Base-by-base conservation (phyloP, 1,140 invertebrate genomes). In the Danaus plexippus region DNA sequence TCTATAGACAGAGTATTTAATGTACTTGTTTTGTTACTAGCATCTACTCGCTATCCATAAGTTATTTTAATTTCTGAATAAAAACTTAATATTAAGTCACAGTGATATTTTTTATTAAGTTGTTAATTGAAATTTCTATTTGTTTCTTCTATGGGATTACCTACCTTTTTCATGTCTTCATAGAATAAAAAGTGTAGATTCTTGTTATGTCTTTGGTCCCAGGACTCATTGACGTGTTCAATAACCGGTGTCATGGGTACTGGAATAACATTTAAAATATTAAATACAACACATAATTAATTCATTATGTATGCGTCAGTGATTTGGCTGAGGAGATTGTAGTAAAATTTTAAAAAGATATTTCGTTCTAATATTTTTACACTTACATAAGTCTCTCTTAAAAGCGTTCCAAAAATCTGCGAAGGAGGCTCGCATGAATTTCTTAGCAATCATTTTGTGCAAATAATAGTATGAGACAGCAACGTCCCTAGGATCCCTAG, bases 401-500 rank as follows among this genome's bases (percentile, higher is more conserved):
- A 95, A 96, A 59, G 91, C 91, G 18, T 92, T 80, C 90, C 92
- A 94, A 77, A 93, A 96, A 56, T 90, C 90, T 41, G 89, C 77
- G 67, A 96, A 93, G 73, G 66, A 64, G 89, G 95, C 51, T 89
- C 90, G 68, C 90, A 91, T 1, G 91, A 92, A 63, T 87, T 75
- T 72, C 49, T 77, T 75, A n/a, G 66, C 88, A 47, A 92, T 90
- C 11, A 92, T 79, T 67, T 90, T 89, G 78, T 94, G 92, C 51
- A 95, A 90, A 78, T 95, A 91, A 75, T 92, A 95, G 77, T 91
- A 95, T 0, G 94, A 96, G 0, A 96, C 93, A 2, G 91, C 92
- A 2, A 95, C 92, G 75, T 96, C 95, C 74, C 95, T 95, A 1
- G 94, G 94, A 87, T 96, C 94, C 55, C 95, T 86, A 2, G 92